Base-by-base conservation (phyloP, 2,797 vertebrate species). In the Amphiprion clarkii region DNA sequence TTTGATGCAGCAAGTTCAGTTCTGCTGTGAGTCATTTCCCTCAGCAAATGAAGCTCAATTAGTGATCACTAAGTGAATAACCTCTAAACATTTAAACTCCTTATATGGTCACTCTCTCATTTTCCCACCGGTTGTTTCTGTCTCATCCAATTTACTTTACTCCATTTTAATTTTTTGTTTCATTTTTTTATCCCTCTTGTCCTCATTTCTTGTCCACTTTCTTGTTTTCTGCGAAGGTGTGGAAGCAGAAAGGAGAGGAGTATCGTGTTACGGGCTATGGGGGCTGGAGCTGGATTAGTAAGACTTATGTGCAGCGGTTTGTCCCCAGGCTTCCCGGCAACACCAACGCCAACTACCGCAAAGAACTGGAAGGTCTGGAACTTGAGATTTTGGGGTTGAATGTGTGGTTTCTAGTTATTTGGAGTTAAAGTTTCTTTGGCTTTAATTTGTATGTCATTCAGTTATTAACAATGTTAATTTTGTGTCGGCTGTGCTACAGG, bases 181-280 rank as follows among this genome's bases (percentile, higher is more conserved):
- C 27, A 40, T 33, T 42, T 23, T 63, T 6, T 59, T 17, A 51
- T 51, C 8, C 10, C n/a, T 51, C n/a, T 29, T 49, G 31, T 46
- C 29, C 33, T 82, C n/a, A 65, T 69, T 68, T 48, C 4, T n/a
- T 64, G 11, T 57, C 6, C 13, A 0, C 44, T 66, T 57, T 79
- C 36, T 71, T 74, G 49, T 84, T 23, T 62, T 14, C 7, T 76
- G 33, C 75, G 61, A 84, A 99, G 98, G 97, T 99, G 87, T 99
- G 98, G 98, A 99, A 99, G 88, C 98, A 99, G 87, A 99, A 99
- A 92, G 98, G 98, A 79, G 98, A 99, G 76, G 98, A 99, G 84
- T 99, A 99, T 78, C 96, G 98, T 58, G 97, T 99, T 78, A 99
- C 98, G 0, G 98, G 98, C n/a, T 99, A 99, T 1, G 98, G 98